A percentile compares a stretch with the other conserved stretches of the same genome.
Evolutionary conservation across 23 tunicate genomes (phyloP).

Genomic region (Trididemnum clinides): DNA sequence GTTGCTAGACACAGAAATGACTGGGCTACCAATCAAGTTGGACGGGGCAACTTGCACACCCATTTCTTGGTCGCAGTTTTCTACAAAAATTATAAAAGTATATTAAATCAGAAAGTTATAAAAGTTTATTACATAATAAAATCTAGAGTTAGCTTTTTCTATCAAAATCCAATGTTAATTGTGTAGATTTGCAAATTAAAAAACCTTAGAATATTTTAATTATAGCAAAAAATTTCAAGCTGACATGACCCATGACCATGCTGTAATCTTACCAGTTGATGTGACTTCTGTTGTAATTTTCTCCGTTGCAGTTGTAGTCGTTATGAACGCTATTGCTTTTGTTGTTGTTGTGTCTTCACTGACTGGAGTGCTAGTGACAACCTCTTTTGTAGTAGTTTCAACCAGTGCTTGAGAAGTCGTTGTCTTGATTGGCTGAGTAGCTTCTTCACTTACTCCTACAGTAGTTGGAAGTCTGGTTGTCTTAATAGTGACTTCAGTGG

Average conservation of each 20-base stretch:
- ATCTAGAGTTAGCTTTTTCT: no score
- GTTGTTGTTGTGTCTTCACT: conserved; percentile 3
- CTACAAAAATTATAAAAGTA: no score
- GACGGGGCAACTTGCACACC: conserved; percentile 40
- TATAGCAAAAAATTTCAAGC: no score
- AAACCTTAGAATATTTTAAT: no score
- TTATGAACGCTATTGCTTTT: neutral
- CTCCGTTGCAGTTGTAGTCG: conserved; percentile 26
- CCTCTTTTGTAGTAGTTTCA: conserved; percentile 53
- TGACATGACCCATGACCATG: no score
- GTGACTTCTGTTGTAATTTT: neutral
- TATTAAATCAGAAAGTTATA: no score
- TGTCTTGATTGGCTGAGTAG: neutral
- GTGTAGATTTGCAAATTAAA: no score
- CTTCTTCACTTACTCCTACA: neutral
- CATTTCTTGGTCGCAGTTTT: conserved; percentile 50
- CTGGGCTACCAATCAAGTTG: conserved; percentile 36
- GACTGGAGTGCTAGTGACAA: conserved; percentile 11
- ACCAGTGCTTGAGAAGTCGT: conserved; percentile 20
- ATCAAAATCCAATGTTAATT: no score
- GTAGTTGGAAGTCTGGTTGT: neutral
- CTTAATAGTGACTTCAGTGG: conserved; percentile 16
- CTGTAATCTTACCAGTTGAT: neutral
- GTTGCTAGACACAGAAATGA: conserved; percentile 52
- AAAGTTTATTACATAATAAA: no score